Evolutionary conservation across 1,140 invertebrate species (phyloP).

Genomic region (Eriosoma lanigerum): DNA sequence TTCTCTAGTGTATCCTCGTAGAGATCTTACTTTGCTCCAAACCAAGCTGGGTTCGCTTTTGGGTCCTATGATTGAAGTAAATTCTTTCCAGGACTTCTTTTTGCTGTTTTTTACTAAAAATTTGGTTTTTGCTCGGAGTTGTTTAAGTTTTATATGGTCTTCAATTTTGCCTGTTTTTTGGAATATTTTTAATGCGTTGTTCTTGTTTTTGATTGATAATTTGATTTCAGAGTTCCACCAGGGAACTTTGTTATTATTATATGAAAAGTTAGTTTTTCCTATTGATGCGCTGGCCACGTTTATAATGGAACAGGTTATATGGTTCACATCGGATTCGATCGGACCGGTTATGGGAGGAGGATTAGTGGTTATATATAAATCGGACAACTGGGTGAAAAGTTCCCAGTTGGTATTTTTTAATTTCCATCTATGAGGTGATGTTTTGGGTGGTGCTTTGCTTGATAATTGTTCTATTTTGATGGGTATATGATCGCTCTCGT

Average conservation of each 20-base stretch:
- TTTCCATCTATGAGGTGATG: neutral
- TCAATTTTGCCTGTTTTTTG: neutral
- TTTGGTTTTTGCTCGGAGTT: neutral
- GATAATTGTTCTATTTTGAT: neutral
- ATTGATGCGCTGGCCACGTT: neutral
- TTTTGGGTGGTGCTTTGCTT: neutral
- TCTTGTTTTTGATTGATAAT: neutral
- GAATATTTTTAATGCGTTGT: neutral
- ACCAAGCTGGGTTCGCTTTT: neutral
- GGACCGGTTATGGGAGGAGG: neutral
- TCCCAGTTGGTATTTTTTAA: neutral
- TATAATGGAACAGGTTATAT: neutral
- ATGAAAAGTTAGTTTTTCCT: neutral
- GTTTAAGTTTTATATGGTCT: neutral
- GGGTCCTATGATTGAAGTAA: neutral
- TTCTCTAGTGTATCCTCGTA: neutral
- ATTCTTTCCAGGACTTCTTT: neutral
- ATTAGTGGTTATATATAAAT: neutral
- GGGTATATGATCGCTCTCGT: neutral
- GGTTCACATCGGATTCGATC: neutral
- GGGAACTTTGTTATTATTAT: neutral
- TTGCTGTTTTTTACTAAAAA: neutral
- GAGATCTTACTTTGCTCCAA: slow-evolving; percentile 1
- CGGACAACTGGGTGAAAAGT: neutral
- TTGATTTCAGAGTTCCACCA: neutral